A percentile compares a stretch with the other conserved stretches of the same genome.
phyloP scores from a whole-genome alignment of 2,888 invertebrate genomes.

The Gnatocerus cornutus region DNA sequence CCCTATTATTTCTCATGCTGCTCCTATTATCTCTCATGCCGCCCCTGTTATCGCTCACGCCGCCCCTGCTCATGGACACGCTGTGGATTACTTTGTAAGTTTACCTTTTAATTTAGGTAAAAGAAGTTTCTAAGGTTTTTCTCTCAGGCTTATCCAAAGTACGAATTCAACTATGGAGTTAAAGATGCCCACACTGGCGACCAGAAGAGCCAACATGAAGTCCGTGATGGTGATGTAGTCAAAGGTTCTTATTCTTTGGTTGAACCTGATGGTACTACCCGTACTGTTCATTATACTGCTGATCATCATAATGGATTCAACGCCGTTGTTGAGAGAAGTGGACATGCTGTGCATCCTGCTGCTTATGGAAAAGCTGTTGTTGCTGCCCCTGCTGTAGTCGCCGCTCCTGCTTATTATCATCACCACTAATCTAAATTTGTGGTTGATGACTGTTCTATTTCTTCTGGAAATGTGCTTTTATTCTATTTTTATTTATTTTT shows the following conservation, averaged over 20 bases:
- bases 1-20: constrained; percentile 36
- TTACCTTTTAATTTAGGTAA: neutral
- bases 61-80: constrained; percentile 37
- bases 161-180: constrained; percentile 74
- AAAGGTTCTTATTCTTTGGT: constrained; percentile 64
- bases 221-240: constrained; percentile 75
- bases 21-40: constrained; percentile 27
- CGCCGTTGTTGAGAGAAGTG: constrained; percentile 79
- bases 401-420: constrained; percentile 42
- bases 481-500: constrained; percentile 47
- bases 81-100: constrained; percentile 49
- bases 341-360: constrained; percentile 72
- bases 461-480: constrained; percentile 26
- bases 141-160: constrained; percentile 73
- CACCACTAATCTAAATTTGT: constrained; percentile 26
- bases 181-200: constrained; percentile 76
- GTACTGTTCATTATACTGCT: constrained; percentile 64
- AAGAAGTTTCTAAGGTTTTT: too few species aligned
- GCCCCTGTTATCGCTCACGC: constrained; percentile 38
- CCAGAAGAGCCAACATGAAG: constrained; percentile 75
- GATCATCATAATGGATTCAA: constrained; percentile 64
- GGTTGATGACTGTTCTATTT: constrained; percentile 25
- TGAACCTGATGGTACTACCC: constrained; percentile 62
- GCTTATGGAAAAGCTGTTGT: constrained; percentile 37
- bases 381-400: constrained; percentile 30